Evolutionary conservation across 2,113 vertebrate species (phyloP), one percentile per base, ranked within the genome.

Genomic region (Sigmodon hispidus): DNA sequence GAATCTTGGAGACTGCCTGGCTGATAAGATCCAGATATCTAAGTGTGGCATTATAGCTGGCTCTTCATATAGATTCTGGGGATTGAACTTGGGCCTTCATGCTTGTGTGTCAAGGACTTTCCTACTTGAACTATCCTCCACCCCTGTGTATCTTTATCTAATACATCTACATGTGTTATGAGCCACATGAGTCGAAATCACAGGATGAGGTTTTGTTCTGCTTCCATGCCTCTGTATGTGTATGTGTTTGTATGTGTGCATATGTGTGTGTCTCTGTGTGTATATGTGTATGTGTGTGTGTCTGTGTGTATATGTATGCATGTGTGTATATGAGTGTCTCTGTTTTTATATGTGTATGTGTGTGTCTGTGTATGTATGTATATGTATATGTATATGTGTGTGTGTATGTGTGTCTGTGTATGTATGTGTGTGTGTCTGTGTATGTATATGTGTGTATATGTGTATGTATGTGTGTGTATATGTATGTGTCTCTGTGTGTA

Each of bases 1-100:
- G 77, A 55, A n/a, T 7, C 31, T n/a, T 3, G 19, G 4, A 83
- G 80, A 22, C 80, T 83, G 55, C 3, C 12, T 61, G 80, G 43
- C 24, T 40, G 45, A 13, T 43, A 83, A 83, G 22, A 40, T 29
- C n/a, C n/a, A 9, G 22, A 24, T 22, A 29, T 83, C 55, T 36
- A 45, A 43, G 40, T 45, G 40, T 63, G 40, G 40, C 13, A 1
- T 26, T 7, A 45, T 43, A 61, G 40, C 26, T n/a, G 24, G 15
- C 7, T 43, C 45, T 63, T 31, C 16, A 84, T 43, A 4, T 29
- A 29, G 55, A n/a, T 57, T 43, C 57, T 61, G 24, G n/a, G 57
- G 59, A 31, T 31, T 31, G 57, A 45, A 84, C 4, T 19, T 7
- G 0, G 13, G 24, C 10, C 40, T 0, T 83, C 1, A 9, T 17